Base-by-base conservation (phyloP, 2,113 vertebrate species). In the Pterophyllum scalare region DNA sequence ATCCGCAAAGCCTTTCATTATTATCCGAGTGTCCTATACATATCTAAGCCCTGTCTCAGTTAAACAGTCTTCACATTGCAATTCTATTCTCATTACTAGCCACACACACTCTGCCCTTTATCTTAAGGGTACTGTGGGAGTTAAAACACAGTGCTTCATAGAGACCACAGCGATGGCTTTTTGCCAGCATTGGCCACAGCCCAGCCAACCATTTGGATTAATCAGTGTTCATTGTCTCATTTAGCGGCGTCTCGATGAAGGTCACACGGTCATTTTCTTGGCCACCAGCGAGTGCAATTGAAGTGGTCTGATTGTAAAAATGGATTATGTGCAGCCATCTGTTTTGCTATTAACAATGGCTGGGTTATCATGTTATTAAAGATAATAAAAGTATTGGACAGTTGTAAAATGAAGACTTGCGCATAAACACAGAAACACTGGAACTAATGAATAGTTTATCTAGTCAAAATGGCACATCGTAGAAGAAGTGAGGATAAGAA, bases 281-380 rank as follows among this genome's bases (percentile, higher is more conserved):
- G 85, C 86, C 93, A 91, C 80, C 85, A 82, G 61, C 13, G 86
- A 92, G 82, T 49, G 86, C 86, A 75, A 83, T 87, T 88, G 77
- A 93, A 94, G 91, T 84, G 85, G 87, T 87, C 61, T 6, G 56
- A 91, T 91, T 92, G 90, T 94, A 92, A 94, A 94, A 93, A 94
- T 87, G 82, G 92, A 94, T 93, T 91, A 91, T 93, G 92, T 94
- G 91, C 93, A 92, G 93, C 94, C 93, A 91, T 94, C 92, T 91
- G 94, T 93, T 92, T 89, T 92, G 87, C 87, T 87, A 94, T 94
- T 95, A 95, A 94, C 91, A 93, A 92, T 86, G 91, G 89, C 85
- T 92, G 89, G 88, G 85, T 90, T 92, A 74, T 56, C 82, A 86
- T 89, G 80, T 87, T 92, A 91, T 94, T 93, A 40, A 54, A 79